Base-by-base conservation (phyloP, 2,888 invertebrate genomes). In the Parnassius orleans region DNA sequence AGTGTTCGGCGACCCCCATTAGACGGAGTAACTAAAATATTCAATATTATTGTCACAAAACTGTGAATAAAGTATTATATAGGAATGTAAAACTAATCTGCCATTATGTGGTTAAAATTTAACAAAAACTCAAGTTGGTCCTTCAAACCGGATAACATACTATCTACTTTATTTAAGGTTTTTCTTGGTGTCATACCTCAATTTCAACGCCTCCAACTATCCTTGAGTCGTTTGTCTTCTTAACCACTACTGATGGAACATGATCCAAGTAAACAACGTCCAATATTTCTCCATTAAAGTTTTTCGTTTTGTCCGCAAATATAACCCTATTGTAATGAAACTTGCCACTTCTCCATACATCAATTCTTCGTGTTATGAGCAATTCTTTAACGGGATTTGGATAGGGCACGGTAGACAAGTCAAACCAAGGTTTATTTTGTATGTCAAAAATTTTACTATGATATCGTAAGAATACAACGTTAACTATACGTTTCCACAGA, bases 401-500 rank as follows among this genome's bases (percentile, higher is more conserved):
- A 81, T 95, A 97, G 0, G 95, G 94, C 1, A 96, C 94, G 0
- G 96, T 96, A 2, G 93, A 93, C 0, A 97, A 80, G 72, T 95
- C 95, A 67, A 94, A 96, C 92, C 95, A 95, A 15, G 93, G 87
- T 41, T 84, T 87, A 67, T 79, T 82, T 64, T 80, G 85, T 3
- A 69, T 46, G 12, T 57, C 48, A 3, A 9, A 9, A 9, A 14
- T 63, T 69, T 84, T 82, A 56, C 72, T 83, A 72, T 93, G 94
- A 69, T 93, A 92, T 55, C 93, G 92, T 12, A 97, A 84, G 69
- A 97, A 97, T 9, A 96, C 81, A 0, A 95, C 94, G 71, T 95
- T 95, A 15, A 96, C 93, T 55, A 96, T 94, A 66, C 95, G 92
- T 66, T 94, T 95, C 97, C 97, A 97, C 12, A 97, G 79, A 72